phyloP scores from a whole-genome alignment of 2,113 vertebrate species.

The Chaetodon trifascialis region DNA sequence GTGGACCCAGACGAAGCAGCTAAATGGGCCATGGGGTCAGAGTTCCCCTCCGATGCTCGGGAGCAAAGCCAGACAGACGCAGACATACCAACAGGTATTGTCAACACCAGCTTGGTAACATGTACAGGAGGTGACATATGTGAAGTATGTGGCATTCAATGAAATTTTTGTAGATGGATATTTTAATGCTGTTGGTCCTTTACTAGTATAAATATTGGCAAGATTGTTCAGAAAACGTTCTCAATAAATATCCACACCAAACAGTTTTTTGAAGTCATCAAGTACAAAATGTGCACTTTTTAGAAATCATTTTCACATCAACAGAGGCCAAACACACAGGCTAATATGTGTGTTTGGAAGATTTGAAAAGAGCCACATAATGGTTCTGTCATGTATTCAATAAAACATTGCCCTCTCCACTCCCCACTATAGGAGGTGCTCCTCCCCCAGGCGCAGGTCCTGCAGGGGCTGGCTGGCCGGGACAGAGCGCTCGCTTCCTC shows the following conservation, averaged over 20 bases:
- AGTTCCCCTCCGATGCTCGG: slow-evolving; percentile 42
- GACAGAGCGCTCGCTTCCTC: slow-evolving; percentile 75
- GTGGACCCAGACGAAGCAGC: slow-evolving; percentile 79
- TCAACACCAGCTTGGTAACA: neutral
- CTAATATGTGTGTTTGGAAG: neutral
- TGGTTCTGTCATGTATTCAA: too few species aligned
- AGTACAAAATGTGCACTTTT: neutral
- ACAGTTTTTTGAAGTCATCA: too few species aligned
- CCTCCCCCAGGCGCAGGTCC: slow-evolving; percentile 16
- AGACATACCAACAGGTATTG: slow-evolving; percentile 53
- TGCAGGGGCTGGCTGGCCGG: slow-evolving; percentile 60
- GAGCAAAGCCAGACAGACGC: slow-evolving; percentile 48
- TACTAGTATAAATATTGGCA: neutral
- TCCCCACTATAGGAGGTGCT: slow-evolving; percentile 24
- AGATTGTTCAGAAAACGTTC: neutral
- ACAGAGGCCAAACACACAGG: neutral
- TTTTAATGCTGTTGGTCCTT: neutral
- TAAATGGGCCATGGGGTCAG: slow-evolving; percentile 75
- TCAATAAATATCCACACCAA: too few species aligned
- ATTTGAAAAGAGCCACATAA: neutral
- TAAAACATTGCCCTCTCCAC: neutral
- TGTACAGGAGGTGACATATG: neutral
- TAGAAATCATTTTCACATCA: neutral
- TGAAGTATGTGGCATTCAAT: neutral
- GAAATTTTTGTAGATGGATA: neutral